Evolutionary conservation across 2,113 vertebrate species (phyloP).

Genomic region (Peromyscus leucopus): DNA sequence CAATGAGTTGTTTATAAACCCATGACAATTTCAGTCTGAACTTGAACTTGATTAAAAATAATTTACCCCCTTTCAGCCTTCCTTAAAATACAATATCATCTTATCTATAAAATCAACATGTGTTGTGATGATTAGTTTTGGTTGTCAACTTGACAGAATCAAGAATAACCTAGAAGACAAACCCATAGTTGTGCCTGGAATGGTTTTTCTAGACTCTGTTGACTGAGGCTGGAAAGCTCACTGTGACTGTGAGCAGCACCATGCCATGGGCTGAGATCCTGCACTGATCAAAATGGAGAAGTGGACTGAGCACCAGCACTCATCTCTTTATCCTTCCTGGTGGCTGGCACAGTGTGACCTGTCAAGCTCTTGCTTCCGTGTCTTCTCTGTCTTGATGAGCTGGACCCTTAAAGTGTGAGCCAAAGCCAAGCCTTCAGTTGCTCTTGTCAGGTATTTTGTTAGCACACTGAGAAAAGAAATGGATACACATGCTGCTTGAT

Average conservation of each 20-base stretch:
- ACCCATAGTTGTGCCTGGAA: too few species aligned
- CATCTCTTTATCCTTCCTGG: too few species aligned
- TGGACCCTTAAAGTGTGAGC: background rate
- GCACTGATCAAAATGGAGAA: background rate
- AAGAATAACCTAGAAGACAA: background rate
- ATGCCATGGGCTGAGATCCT: background rate
- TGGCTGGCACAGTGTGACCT: too few species aligned
- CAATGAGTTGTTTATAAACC: background rate
- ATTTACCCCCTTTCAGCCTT: conserved; percentile 3
- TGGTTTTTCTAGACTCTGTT: too few species aligned
- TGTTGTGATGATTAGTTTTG: background rate
- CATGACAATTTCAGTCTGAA: conserved; percentile 7
- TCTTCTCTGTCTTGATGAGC: background rate
- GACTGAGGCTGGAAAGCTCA: background rate
- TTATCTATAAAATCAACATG: background rate
- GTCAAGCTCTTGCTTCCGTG: too few species aligned
- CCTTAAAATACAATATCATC: conserved; percentile 23
- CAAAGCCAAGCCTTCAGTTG: too few species aligned
- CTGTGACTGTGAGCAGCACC: background rate
- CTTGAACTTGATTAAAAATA: background rate
- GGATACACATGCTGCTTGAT: background rate
- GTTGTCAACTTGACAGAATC: background rate
- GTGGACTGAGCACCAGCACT: too few species aligned
- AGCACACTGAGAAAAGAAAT: background rate
- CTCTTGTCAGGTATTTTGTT: too few species aligned